Evolutionary conservation across 2,888 invertebrate genomes (phyloP), one percentile per base, ranked within the genome.

Genomic region (Sturmia bella): DNA sequence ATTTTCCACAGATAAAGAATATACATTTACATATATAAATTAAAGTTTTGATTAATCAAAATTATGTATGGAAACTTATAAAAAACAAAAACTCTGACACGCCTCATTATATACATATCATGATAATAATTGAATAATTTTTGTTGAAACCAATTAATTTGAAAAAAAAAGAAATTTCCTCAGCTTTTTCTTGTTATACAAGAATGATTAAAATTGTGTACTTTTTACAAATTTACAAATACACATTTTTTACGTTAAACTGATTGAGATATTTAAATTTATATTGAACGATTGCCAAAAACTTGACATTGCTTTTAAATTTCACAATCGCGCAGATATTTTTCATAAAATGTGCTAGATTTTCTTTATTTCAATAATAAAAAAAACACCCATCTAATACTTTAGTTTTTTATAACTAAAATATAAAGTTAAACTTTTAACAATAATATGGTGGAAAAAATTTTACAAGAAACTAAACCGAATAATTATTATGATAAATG

Each of bases 401-500:
- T 70, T 57, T 39, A 63, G 64, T 78, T 72, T 77, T 19, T 32
- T 19, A 13, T 21, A 56, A 64, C 41, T 64, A 57, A 52, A 24
- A 57, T 11, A 66, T 57, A 43, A 72, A 52, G 37, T n/a, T 45
- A 6, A 11, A 52, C 15, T 15, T 39, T 72, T 57, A 15, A 43
- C 4, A 72, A 76, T 83, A 85, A 84, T 86, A 86, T 86, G 85
- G 80, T 86, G 81, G 85, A 85, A 61, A 83, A 84, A 85, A 80
- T 70, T 78, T 41, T 77, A 77, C 66, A 66, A 43, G 84, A 84
- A 83, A 75, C 63, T 66, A 79, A 80, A 69, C 54, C 56, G 68
- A 86, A 87, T 72, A 52, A 64, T 72, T 64, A 72, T 52, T 79
- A 68, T 85, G 86, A 89, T 84, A 86, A 85, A 86, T 89, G 89